These are phyloP conservation scores for Melipona bicolor DNA, from an alignment of 2,888 invertebrate genomes.

Conservation along the genomic window DNA sequence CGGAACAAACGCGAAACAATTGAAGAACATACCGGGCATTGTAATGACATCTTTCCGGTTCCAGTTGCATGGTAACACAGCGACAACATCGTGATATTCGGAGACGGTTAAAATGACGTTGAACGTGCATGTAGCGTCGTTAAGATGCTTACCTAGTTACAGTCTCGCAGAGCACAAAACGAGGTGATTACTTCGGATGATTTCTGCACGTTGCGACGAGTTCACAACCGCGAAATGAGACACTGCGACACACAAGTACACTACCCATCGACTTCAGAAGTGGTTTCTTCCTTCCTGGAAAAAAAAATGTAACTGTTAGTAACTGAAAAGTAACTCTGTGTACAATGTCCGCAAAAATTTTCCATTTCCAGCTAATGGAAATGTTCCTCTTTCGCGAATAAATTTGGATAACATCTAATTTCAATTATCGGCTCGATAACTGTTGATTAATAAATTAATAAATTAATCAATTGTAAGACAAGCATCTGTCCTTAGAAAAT, in stretches of 20 bases:
- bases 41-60: slow-evolving; percentile 37
- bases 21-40: slow-evolving; percentile 36
- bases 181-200: slow-evolving; percentile 19
- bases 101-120: background rate
- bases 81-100: background rate
- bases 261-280: slow-evolving; percentile 33
- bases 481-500: too few relatives aligned
- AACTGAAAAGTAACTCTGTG: background rate
- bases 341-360: background rate
- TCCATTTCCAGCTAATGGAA: background rate
- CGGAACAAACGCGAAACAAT: background rate
- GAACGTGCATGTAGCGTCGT: background rate
- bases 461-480: too few relatives aligned
- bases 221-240: slow-evolving; percentile 53
- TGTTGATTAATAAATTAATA: too few relatives aligned
- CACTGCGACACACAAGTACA: slow-evolving; percentile 54
- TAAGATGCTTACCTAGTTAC: slow-evolving; percentile 47
- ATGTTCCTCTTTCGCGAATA: background rate
- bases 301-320: slow-evolving; percentile 1
- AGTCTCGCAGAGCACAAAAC: slow-evolving; percentile 10
- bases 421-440: too few relatives aligned
- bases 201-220: slow-evolving; percentile 2
- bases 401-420: background rate
- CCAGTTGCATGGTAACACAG: background rate
- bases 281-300: slow-evolving; percentile 26